Evolutionary conservation across 2,113 vertebrate genomes (phyloP).

Genomic region (Sprattus sprattus): DNA sequence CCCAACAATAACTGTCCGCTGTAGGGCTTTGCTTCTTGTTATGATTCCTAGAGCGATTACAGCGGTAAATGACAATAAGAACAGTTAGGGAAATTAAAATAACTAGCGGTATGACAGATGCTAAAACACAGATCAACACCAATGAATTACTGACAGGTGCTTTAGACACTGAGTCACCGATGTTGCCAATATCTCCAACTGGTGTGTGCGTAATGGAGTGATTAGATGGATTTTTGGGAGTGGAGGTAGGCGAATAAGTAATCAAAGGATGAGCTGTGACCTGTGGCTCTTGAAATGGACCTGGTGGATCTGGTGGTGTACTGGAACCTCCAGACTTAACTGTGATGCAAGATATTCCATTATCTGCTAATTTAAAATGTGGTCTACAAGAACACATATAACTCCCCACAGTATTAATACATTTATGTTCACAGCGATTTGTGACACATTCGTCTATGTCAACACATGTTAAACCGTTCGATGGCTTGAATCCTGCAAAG

Average conservation of each 20-base stretch:
- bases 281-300: background rate
- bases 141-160: slow-evolving; percentile 25
- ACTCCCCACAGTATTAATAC: slow-evolving; percentile 63
- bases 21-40: slow-evolving; percentile 60
- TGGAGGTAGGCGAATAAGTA: background rate
- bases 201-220: background rate
- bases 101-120: slow-evolving; percentile 61
- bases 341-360: slow-evolving; percentile 43
- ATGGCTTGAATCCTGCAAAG: slow-evolving; percentile 53
- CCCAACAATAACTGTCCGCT: slow-evolving; percentile 75
- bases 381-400: slow-evolving; percentile 54
- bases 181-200: background rate
- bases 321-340: background rate
- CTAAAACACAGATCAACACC: slow-evolving; percentile 61
- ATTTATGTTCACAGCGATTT: slow-evolving; percentile 53
- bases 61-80: slow-evolving; percentile 56
- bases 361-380: slow-evolving; percentile 38
- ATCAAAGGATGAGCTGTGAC: background rate
- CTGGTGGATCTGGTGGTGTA: background rate
- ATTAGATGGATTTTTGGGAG: background rate
- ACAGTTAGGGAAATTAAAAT: slow-evolving; percentile 56
- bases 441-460: slow-evolving; percentile 63
- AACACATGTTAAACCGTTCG: slow-evolving; percentile 48
- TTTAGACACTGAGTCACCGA: background rate
- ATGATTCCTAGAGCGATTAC: slow-evolving; percentile 58